Base-by-base conservation (phyloP, 2,113 vertebrate genomes). In the Ameiurus melas region DNA sequence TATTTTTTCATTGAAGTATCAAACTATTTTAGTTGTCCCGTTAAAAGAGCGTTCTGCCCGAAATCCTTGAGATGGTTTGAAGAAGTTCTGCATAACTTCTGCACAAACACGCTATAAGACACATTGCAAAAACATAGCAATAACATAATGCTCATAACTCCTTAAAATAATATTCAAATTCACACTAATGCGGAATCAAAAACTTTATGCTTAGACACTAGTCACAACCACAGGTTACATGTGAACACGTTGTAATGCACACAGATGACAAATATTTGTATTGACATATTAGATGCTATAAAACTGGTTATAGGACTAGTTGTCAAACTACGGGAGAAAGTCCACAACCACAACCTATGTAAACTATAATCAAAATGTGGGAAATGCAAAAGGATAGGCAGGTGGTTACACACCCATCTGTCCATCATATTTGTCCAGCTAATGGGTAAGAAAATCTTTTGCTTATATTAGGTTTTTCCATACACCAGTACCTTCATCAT, bases 381-480 rank as follows among this genome's bases (percentile, higher is more conserved):
- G 22, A 68, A 68, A 88, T 85, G 87, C 83, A 89, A 89, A 47
- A 89, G 36, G 51, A 80, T 58, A 66, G 51, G 51, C 10, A 79
- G 75, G n/a, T 79, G 87, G 83, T 85, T 68, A 88, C 17, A 88
- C 17, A n/a, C 43, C 13, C 10, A 71, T 79, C 20, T 70, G 62
- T 19, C 60, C 43, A 47, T 39, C 71, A 81, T 68, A 87, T 81
- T 60, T 60, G 43, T 64, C 39, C 13, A 27, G 70, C 30, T 25
- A 27, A 71, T 43, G 20, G 20, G 30, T 55, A 17, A 60, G 57
- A 57, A 25, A 83, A 39, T 62, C 20, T 39, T 57, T 20, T 71
- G 30, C 43, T 75, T 75, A 1, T 1, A 86, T 62, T 62, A 58
- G 12, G 58, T 25, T 12, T 47, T 68, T 36, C n/a, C 77, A 79